Evolutionary conservation across 2,888 invertebrate genomes (phyloP), one percentile per base, ranked within the genome.

Genomic region (Cryptocephalus primarius): DNA sequence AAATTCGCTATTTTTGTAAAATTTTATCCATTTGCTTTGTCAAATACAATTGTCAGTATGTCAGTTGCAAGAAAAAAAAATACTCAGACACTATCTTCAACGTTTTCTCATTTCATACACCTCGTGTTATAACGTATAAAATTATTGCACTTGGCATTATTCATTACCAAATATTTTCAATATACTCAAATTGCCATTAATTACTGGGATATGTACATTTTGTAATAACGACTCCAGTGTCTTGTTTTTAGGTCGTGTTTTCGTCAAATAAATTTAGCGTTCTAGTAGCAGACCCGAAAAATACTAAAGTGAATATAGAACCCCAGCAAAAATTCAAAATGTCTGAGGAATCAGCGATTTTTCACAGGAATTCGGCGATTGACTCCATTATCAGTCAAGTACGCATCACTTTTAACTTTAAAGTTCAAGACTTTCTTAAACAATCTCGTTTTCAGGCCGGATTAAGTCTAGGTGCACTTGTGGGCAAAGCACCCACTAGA

Each of bases 201-300:
- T 22, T 22, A 6, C 6, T 22, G 6, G 6, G 22, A 6, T 22
- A 22, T 22, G 2, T 22, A 22, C 22, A 22, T 22, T n/a, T 4
- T 36, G 12, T 36, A 11, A 36, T 12, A 6, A 6, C 3, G 36
- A 4, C 36, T 6, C 36, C 11, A 36, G 9, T 12, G 22, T 11
- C 40, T 40, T 32, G 9, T 32, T 65, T 63, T 31, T 58, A 83
- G 82, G 80, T 83, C 39, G 81, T 82, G 39, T 83, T 79, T 64
- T 79, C 82, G 64, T 79, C 81, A 2, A 78, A 80, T 49, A 81
- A 80, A 54, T 75, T 83, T 33, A 83, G 83, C 46, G 81, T 83
- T 9, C 64, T 83, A 34, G 74, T 82, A 31, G 82, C 82, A 8
- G 80, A 83, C 66, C 83, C 83, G 0, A 72, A 75, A 40, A 75